Evolutionary conservation across 2,113 vertebrate genomes (phyloP), one percentile per base, ranked within the genome.

Genomic region (Anarrhichthys ocellatus): DNA sequence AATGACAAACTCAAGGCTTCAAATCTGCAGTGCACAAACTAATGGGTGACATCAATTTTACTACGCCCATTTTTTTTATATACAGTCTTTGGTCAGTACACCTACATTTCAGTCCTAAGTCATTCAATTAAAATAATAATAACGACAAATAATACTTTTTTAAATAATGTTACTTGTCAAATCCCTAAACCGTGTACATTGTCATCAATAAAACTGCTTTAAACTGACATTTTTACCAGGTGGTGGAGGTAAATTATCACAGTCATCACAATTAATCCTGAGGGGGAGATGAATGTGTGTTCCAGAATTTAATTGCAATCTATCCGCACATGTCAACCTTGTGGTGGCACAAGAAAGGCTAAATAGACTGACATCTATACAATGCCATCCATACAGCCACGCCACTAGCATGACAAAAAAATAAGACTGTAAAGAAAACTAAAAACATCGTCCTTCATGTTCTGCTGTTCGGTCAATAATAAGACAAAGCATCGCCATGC

Each of bases 381-480:
- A 42, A 34, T 18, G 24, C 5, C 27, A 48, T 20, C 20, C 34
- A 17, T 58, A 44, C 0, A 58, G 20, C 18, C 22, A 13, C 24
- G 24, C 13, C 40, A 36, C 8, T 1, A 48, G 29, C 9, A 1
- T 18, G 59, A 50, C 38, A 46, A 48, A 74, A 74, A 65, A 27
- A 66, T n/a, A 77, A 22, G 11, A 76, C 40, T 76, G 74, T 76
- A 22, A 44, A 66, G 20, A 20, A n/a, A 3, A 24, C n/a, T 17
- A 50, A 38, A 17, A 64, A 6, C 59, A 38, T 38, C 22, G 5
- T 63, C 29, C 56, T 52, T 40, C 38, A 59, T 0, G 36, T 56
- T 73, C 52, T 42, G 11, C 40, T 34, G 27, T 50, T 65, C 20
- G 22, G 50, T 84, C 52, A 70, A 73, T 85, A 65, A 68, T 71